Evolutionary conservation across 2,888 invertebrate genomes (phyloP).

Genomic region (Apamea anceps): DNA sequence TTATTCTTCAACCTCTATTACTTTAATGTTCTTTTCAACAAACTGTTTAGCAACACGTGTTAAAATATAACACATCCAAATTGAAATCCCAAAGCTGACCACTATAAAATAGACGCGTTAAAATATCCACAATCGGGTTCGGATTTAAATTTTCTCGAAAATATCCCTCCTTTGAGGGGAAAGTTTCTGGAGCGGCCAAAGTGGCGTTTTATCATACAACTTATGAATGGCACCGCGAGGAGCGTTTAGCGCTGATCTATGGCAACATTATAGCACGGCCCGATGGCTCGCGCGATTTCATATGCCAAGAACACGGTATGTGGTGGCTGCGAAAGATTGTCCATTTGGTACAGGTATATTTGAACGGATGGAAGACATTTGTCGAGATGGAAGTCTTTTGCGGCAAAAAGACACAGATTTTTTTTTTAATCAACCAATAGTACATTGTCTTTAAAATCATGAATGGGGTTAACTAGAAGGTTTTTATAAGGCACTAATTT

Average conservation of each 20-base stretch:
- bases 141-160: constrained; percentile 67
- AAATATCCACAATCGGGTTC: constrained; percentile 58
- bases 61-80: constrained; percentile 6
- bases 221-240: constrained; percentile 77
- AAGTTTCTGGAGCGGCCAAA: constrained; percentile 65
- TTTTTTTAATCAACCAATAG: not conserved
- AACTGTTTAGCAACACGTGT: not conserved
- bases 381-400: too few species aligned
- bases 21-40: not conserved
- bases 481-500: not conserved
- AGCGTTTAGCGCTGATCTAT: constrained; percentile 75
- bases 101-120: constrained; percentile 51
- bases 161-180: constrained; percentile 68
- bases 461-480: not conserved
- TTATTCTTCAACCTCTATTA: not conserved
- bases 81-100: constrained; percentile 32
- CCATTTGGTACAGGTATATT: constrained; percentile 40
- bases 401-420: not conserved
- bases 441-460: not conserved
- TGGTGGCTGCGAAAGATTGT: constrained; percentile 50
- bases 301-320: constrained; percentile 58
- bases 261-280: constrained; percentile 70
- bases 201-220: constrained; percentile 71
- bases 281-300: constrained; percentile 63
- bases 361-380: constrained; percentile 14